Conservation (phyloP, 2,888 invertebrate genomes). For the Synergus gifuensis region DNA sequence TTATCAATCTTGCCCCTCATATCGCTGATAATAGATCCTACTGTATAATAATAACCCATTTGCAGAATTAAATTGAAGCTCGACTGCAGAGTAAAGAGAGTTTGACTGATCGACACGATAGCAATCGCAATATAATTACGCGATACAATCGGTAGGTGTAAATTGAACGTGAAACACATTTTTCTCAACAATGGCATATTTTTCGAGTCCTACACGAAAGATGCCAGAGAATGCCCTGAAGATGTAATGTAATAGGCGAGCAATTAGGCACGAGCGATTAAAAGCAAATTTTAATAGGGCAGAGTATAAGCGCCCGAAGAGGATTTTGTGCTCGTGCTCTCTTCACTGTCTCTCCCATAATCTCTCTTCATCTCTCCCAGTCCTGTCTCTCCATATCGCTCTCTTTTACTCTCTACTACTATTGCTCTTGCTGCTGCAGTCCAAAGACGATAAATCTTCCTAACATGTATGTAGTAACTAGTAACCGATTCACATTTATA, state of each 20-base stretch:
- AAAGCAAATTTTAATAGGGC: constrained; percentile 74
- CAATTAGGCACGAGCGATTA: constrained; percentile 74
- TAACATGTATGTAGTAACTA: constrained; percentile 73
- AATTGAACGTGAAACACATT: constrained; percentile 2
- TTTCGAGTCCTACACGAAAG: constrained; percentile 47
- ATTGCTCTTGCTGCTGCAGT: constrained; percentile 45
- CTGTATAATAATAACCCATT: constrained; percentile 22
- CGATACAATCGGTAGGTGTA: constrained; percentile 30
- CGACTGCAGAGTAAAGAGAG: constrained; percentile 11
- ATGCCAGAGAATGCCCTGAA: constrained; percentile 64
- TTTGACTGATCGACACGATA: not conserved
- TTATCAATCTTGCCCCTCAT: constrained; percentile 14
- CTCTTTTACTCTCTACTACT: constrained; percentile 51
- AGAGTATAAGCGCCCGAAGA: constrained; percentile 58
- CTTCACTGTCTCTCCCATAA: constrained; percentile 50
- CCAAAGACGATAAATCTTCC: constrained; percentile 71
- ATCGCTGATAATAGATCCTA: constrained; percentile 28
- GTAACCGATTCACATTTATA: constrained; percentile 75
- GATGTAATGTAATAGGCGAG: constrained; percentile 69
- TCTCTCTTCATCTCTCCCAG: constrained; percentile 48
- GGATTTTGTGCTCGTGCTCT: constrained; percentile 59
- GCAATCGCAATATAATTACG: constrained; percentile 33
- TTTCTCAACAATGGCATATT: constrained; percentile 42
- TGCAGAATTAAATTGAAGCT: constrained; percentile 27
- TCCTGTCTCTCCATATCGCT: constrained; percentile 37